Base-by-base conservation (phyloP, 2,113 vertebrate species). In the Etia nguti region DNA sequence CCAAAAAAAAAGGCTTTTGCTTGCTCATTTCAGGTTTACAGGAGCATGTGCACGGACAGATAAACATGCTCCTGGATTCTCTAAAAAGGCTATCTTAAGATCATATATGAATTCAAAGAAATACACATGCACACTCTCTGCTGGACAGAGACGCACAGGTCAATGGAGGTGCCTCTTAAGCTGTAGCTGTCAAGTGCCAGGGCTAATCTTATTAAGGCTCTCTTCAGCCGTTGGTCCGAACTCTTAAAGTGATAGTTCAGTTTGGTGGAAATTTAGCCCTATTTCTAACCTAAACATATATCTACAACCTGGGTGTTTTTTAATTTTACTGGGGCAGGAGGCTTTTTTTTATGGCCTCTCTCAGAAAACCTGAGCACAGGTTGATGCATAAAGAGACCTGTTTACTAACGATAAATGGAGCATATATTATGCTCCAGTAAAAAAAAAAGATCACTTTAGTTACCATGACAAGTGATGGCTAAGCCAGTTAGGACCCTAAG, bases 161-260 rank as follows among this genome's bases (percentile, higher is more conserved):
- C 95, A 95, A 88, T 56, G 62, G 86, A 91, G 88, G 92, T 92
- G 62, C 81, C 88, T 89, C 91, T 92, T 92, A 94, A 92, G 60
- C 89, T 85, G 89, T 86, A 87, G 88, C 92, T 94, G 91, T 94
- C 90, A 92, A 95, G 92, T 94, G 91, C 90, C 93, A 91, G 91
- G 83, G 82, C 79, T 96, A 96, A 96, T 95, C 94, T 91, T 82
- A 94, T 96, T 95, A 95, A 93, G 87, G 56, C 89, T 93, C 88
- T 90, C 92, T 86, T 92, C 83, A 88, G 82, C 90, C 48, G 46
- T 84, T 82, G 68, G 16, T 92, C 75, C 52, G 82, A 54, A 84
- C 70, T 85, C 85, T 92, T 95, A 94, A 95, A 91, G 90, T 52
- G 83, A 90, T 84, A 82, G 60, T 83, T 93, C 83, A 91, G 80